Conservation (phyloP, 2,113 vertebrate genomes). For the Leucopsar rothschildi region DNA sequence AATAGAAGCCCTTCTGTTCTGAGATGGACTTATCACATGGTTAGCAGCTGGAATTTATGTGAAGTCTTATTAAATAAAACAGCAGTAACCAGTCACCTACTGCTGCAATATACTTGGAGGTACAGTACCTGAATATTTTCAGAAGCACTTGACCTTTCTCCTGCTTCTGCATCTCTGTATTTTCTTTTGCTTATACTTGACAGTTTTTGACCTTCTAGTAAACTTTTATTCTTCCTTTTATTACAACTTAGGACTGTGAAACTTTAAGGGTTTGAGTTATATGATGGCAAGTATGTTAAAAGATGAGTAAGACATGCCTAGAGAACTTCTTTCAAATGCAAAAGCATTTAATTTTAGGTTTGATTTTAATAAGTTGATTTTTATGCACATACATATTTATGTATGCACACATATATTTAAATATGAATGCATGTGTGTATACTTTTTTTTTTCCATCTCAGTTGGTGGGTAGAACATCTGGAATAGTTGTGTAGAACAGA, state of each 20-base stretch:
- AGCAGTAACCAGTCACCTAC: conserved; percentile 73
- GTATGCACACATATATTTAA: background rate
- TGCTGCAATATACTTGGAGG: conserved; percentile 56
- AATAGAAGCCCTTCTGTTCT: conserved; percentile 60
- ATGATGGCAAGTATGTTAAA: conserved; percentile 51
- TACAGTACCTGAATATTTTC: conserved; percentile 67
- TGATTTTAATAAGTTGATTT: conserved; percentile 58
- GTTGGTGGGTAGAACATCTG: conserved; percentile 24
- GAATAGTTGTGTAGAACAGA: conserved; percentile 3
- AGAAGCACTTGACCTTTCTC: conserved; percentile 58
- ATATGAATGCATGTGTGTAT: background rate
- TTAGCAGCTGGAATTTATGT: conserved; percentile 74
- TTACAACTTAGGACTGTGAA: conserved; percentile 67
- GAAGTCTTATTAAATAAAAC: conserved; percentile 76
- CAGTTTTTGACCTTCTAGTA: conserved; percentile 70
- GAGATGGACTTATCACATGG: conserved; percentile 69
- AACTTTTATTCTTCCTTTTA: conserved; percentile 75
- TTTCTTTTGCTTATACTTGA: conserved; percentile 69
- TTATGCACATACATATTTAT: background rate
- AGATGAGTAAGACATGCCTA: conserved; percentile 43
- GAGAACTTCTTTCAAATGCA: conserved; percentile 50
- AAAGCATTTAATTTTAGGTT: conserved; percentile 27
- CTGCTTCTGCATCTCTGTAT: conserved; percentile 60
- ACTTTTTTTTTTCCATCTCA: background rate
- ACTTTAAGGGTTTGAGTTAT: conserved; percentile 66